Percentiles rank a stretch among this genome's conserved stretches.
Conservation (phyloP, 1,140 invertebrate species). For the Hormaphis cornu region DNA sequence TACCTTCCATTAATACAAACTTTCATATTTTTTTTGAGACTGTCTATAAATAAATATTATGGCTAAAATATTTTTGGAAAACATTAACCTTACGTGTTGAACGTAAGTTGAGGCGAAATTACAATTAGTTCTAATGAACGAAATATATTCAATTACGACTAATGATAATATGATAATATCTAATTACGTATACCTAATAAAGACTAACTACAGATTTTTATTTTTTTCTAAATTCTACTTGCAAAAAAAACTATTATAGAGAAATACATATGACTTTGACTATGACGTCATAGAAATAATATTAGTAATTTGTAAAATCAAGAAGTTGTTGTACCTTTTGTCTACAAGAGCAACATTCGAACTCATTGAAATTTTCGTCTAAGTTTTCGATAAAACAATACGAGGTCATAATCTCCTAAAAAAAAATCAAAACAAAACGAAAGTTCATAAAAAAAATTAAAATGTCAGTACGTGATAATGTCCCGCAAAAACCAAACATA, state of each 20-base stretch:
- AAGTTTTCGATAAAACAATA: conserved; percentile 52
- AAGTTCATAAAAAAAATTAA: conserved; percentile 9
- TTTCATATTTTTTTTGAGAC: no score
- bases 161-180: no score
- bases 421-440: conserved; percentile 38
- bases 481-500: conserved; percentile 7
- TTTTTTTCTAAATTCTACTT: neutral
- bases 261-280: conserved; percentile 16
- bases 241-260: neutral
- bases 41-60: no score
- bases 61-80: no score
- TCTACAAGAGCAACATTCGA: conserved; percentile 92
- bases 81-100: no score
- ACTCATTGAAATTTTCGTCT: conserved; percentile 77
- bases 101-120: no score
- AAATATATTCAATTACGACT: no score
- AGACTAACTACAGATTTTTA: no score
- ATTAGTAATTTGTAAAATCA: neutral
- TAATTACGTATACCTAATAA: no score
- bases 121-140: no score
- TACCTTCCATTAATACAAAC: no score
- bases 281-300: neutral
- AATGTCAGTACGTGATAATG: neutral
- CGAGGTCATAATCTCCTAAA: conserved; percentile 45
- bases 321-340: conserved; percentile 69